A percentile compares a stretch with the other conserved stretches of the same genome.
These are phyloP conservation scores for Tonatia bakeri DNA, from an alignment of 2,113 vertebrate genomes.

Conservation along the genomic window DNA sequence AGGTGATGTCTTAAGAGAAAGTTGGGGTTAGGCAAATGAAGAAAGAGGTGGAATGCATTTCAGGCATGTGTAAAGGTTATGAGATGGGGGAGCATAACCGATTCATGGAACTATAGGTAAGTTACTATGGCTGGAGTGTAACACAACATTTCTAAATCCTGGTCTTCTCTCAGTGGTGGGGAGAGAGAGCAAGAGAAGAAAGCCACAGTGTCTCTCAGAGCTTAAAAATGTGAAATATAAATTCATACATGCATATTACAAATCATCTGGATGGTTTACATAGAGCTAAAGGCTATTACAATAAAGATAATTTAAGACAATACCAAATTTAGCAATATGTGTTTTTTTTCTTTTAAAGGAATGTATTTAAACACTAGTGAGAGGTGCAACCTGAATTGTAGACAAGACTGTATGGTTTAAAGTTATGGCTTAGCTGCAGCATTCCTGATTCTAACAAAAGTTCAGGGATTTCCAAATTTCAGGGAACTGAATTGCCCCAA, in stretches of 20 bases:
- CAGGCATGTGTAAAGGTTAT: background rate
- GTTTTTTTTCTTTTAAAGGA: background rate
- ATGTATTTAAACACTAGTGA: background rate
- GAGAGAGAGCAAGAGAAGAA: background rate
- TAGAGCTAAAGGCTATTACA: background rate
- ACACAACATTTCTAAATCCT: background rate
- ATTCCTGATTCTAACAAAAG: background rate
- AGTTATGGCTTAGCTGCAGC: background rate
- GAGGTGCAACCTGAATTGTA: background rate
- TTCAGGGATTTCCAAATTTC: background rate
- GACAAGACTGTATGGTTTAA: background rate
- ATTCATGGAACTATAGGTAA: background rate
- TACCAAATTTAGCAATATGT: background rate
- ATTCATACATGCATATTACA: background rate
- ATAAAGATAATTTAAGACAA: background rate
- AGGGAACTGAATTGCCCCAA: too few relatives aligned
- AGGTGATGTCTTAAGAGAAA: background rate
- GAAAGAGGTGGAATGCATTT: background rate
- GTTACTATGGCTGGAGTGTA: background rate
- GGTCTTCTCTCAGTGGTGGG: background rate
- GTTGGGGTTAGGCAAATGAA: background rate
- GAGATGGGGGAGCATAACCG: background rate
- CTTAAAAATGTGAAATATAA: background rate
- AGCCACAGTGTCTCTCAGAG: background rate
- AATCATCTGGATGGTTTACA: background rate